Base-by-base conservation (phyloP, 2,888 invertebrate species). In the Apoderus coryli region DNA sequence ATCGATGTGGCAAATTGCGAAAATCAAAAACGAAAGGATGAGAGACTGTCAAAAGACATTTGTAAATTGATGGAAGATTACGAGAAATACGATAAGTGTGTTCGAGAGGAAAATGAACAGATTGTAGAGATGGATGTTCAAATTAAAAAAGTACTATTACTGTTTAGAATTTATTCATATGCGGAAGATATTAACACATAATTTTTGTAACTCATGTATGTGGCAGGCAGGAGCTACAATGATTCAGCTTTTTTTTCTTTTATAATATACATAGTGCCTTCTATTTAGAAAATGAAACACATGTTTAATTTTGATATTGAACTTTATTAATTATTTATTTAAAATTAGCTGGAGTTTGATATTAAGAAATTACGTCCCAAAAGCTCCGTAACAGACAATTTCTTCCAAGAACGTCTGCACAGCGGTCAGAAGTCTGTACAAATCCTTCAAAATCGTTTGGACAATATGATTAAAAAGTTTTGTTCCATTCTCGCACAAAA, bases 401-500 rank as follows among this genome's bases (percentile, higher is more conserved):
- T 63, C 25, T 52, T 54, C 29, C 60, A 63, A 37, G 63, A 65
- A 38, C 53, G 64, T n/a, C 54, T 65, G 7, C 51, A 59, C 25
- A 65, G 60, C 33, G 64, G 66, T 13, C 63, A 67, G 30, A 57
- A 59, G 27, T 54, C 63, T 41, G 64, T 78, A 10, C 61, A 65
- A 10, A 75, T 73, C 37, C 54, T 84, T 33, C 78, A 81, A 53
- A 78, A 84, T 55, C 67, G 79, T 1, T 60, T 80, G 14, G 78
- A 82, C 48, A 77, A 78, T 2, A 73, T 73, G 2, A 76, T 76
- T 46, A 77, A 76, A 50, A 73, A 74, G 46, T 82, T 80, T 52
- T 80, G 82, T 53, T 62, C 67, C 3, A 72, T 80, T 11, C 67
- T 82, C 35, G 68, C 77, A 3, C 73, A 77, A 35, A 88, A 86